Evolutionary conservation across 2,113 vertebrate species (phyloP), one percentile per base, ranked within the genome.

Genomic region (Gambusia affinis): DNA sequence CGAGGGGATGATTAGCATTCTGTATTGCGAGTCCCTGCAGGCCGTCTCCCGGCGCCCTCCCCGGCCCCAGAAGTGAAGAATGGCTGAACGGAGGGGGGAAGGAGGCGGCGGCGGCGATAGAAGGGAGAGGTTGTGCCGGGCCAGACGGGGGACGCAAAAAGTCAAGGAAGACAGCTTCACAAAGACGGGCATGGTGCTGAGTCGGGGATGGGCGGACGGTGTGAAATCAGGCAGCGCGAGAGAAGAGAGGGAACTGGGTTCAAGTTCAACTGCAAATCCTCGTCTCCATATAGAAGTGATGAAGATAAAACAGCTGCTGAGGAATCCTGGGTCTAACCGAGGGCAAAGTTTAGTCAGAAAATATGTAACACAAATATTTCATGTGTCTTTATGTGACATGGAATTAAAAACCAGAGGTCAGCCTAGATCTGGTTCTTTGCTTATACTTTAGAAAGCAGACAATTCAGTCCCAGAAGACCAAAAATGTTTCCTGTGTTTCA

Each of bases 131-230:
- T 64, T 86, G 88, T 74, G 68, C 75, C 88, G 85, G 88, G 80
- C 85, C 89, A 92, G 90, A 91, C 89, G 85, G 88, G 88, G 90
- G 90, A 87, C 88, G 82, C 64, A 78, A 82, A 92, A 90, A 92
- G 92, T 93, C 91, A 92, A 86, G 90, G 82, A 87, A 89, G 91
- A 93, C 90, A 92, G 91, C 84, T 85, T 85, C 75, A 93, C 91
- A 94, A 93, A 91, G 88, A 90, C 73, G 8, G 78, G 87, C 84
- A 73, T 28, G 73, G 78, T 83, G 88, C 72, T 76, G 27, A n/a
- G 12, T 28, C 0, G 72, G 70, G 28, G 57, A 12, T 76, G 80
- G 79, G 84, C 75, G 72, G 84, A 78, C 57, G 79, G 83, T 65
- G 60, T 81, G 85, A 89, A 91, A 90, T 89, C 84, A 73, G 82